phyloP scores from a whole-genome alignment of 2,888 invertebrate genomes.

The Drosophila rubida region DNA sequence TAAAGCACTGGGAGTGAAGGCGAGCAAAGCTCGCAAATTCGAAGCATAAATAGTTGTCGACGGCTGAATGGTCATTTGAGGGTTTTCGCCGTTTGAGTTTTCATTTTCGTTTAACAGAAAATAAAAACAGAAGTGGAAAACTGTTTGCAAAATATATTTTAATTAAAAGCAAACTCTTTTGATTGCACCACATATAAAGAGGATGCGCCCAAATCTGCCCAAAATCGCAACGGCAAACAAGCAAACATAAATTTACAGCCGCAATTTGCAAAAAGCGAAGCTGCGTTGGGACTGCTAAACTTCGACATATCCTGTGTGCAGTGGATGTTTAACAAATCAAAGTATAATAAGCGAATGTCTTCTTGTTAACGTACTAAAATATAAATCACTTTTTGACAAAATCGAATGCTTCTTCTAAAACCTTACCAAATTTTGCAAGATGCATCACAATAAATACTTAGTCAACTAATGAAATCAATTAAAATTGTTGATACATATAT shows the following conservation, averaged over 20 bases:
- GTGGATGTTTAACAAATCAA: no score
- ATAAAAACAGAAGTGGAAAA: constrained; percentile 22
- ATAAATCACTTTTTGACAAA: no score
- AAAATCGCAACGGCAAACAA: constrained; percentile 66
- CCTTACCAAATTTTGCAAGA: no score
- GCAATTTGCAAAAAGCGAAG: constrained; percentile 6
- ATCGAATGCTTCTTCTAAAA: no score
- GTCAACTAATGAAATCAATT: no score
- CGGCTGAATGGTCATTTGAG: constrained; percentile 56
- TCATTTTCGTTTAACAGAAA: constrained; percentile 5
- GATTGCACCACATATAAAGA: constrained; percentile 46
- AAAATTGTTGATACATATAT: no score
- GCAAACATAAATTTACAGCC: constrained; percentile 59
- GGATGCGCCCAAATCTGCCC: constrained; percentile 41
- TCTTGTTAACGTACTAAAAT: no score
- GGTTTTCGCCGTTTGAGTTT: constrained; percentile 33
- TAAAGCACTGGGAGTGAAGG: constrained; percentile 3
- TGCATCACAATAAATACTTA: no score
- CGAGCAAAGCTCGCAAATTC: constrained; percentile 2
- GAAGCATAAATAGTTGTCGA: constrained; percentile 41
- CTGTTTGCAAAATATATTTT: constrained; percentile 68
- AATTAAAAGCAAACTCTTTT: constrained; percentile 71
- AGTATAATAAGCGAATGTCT: no score
- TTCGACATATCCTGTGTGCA: neutral
- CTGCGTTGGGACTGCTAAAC: neutral